Evolutionary conservation across 1,140 invertebrate genomes (phyloP), one percentile per base, ranked within the genome.

Genomic region (Coenobita brevimanus): DNA sequence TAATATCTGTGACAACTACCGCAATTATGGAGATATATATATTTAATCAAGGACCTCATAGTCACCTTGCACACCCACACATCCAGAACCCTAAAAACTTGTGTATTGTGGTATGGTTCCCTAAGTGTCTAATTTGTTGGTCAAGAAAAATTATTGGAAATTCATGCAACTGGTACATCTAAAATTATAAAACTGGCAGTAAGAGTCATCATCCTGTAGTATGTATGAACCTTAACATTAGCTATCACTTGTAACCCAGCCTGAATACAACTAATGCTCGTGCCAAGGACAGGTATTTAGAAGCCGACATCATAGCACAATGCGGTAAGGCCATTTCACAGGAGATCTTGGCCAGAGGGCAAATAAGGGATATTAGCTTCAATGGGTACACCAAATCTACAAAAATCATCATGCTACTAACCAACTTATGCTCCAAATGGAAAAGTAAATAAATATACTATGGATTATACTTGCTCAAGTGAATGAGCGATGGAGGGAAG

Each of bases 101-200:
- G 15, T 71, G 71, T 67, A 57, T 73, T 21, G 60, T 69, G 67
- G 50, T 50, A 71, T 50, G 21, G 24, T 83, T 46, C 43, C 67
- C 50, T 50, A 46, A 57, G 60, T 41, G 24, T 73, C 71, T 46
- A 83, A 71, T 73, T 67, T 83, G 81, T 71, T 83, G 27, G 67
- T 83, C 64, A 57, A 67, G 17, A 30, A 46, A 83, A 46, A 71
- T 36, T 33, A 73, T 38, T 24, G 57, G 41, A 76, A 60, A 67
- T 33, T 54, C 75, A 71, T 78, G 78, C 69, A 76, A 87, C 76
- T 71, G 62, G 54, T 41, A 81, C 64, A 54, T 81, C 85, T 64
- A 50, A 87, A 87, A 79, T 87, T 87, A 87, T 80, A 87, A 86
- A 87, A 87, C 73, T 87, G 85, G 85, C 85, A 81, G 85, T 87